Evolutionary conservation across 2,888 invertebrate species (phyloP).

Genomic region (Eucriotettix oculatus): DNA sequence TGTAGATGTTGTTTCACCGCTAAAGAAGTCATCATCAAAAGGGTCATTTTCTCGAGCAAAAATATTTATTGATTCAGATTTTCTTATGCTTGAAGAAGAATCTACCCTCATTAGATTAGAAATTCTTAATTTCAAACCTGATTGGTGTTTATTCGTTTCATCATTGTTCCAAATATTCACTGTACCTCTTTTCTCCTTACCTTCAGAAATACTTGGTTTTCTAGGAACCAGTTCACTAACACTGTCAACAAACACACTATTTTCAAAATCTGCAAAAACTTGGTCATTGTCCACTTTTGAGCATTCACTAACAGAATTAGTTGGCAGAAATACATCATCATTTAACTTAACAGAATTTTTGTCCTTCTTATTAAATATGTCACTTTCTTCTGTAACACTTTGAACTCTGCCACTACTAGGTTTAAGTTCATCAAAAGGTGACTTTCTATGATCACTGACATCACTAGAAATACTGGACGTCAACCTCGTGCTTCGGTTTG

Average conservation of each 20-base stretch:
- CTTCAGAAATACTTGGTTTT: slow-evolving; percentile 1
- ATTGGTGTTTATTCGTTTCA: slow-evolving; percentile 15
- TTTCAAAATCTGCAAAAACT: slow-evolving; percentile 10
- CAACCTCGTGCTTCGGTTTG: slow-evolving; percentile 4
- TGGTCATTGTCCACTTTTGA: slow-evolving; percentile 4
- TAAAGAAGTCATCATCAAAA: slow-evolving; percentile 78
- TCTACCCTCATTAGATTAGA: slow-evolving; percentile 11
- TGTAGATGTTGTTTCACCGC: slow-evolving; percentile 14
- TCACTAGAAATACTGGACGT: slow-evolving; percentile 18
- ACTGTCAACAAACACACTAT: slow-evolving; percentile 6
- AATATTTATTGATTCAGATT: slow-evolving; percentile 80
- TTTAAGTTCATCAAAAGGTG: slow-evolving; percentile 13
- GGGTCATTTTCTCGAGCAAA: slow-evolving; percentile 75
- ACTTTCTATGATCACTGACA: slow-evolving; percentile 16
- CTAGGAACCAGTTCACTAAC: slow-evolving; percentile 1
- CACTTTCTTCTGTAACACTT: slow-evolving; percentile 11
- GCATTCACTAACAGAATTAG: slow-evolving; percentile 9
- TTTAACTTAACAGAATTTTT: slow-evolving; percentile 10
- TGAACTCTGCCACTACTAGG: slow-evolving; percentile 5
- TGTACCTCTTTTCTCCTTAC: slow-evolving; percentile 4
- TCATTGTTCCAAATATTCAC: slow-evolving; percentile 11
- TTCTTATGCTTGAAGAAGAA: slow-evolving; percentile 27
- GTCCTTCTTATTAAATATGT: slow-evolving; percentile 6
- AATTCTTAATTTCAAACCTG: slow-evolving; percentile 7
- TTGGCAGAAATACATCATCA: slow-evolving; percentile 16